Evolutionary conservation across 2,888 invertebrate species (phyloP).

Genomic region (Mimas tiliae): DNA sequence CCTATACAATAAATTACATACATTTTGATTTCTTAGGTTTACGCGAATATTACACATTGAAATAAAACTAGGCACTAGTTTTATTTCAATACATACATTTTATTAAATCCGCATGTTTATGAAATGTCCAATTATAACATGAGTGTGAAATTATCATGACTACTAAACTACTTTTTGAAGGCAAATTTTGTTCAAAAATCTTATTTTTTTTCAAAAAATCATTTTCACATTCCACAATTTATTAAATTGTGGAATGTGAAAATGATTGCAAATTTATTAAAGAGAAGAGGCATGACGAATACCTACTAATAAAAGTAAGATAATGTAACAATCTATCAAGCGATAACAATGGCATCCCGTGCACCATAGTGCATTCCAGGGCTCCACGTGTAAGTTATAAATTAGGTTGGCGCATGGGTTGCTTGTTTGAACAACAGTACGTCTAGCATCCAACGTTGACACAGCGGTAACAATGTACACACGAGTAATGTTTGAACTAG

Average conservation of each 20-base stretch:
- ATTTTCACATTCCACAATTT: no score
- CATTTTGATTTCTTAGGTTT: no score
- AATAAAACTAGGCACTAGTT: no score
- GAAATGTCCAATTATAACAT: slow-evolving; percentile 1
- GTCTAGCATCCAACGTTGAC: slow-evolving; percentile 65
- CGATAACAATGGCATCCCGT: slow-evolving; percentile 3
- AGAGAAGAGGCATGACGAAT: not conserved
- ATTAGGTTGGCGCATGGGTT: slow-evolving; percentile 66
- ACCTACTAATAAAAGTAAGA: not conserved
- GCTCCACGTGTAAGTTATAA: slow-evolving; percentile 61
- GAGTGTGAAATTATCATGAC: not conserved
- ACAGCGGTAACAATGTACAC: slow-evolving; percentile 60
- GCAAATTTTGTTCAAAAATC: no score
- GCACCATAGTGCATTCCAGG: slow-evolving; percentile 14
- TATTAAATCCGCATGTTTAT: slow-evolving; percentile 16
- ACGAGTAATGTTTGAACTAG: slow-evolving; percentile 57
- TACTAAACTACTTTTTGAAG: not conserved
- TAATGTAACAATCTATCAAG: slow-evolving; percentile 4
- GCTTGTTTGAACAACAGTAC: slow-evolving; percentile 67
- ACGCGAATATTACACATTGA: no score
- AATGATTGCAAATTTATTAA: no score
- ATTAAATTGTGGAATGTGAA: no score
- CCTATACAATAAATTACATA: no score
- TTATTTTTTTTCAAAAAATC: no score
- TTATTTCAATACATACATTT: no score